These are phyloP conservation scores for Druon quercuslanigerum DNA, from an alignment of 1,140 invertebrate genomes.

Conservation along the genomic window DNA sequence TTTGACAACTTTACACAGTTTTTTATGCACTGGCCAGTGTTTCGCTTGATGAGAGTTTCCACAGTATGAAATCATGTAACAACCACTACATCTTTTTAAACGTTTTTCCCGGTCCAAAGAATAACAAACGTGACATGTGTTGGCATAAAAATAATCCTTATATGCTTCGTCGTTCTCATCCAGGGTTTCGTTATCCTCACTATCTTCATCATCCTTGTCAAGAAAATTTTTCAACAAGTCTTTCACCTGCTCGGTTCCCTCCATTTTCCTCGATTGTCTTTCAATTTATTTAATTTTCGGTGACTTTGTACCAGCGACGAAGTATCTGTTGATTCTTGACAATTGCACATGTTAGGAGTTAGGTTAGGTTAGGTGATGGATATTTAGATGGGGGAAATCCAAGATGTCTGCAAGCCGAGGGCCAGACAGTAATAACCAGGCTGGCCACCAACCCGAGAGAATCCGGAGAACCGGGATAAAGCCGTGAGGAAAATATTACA, in stretches of 20 bases:
- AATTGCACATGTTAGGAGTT: no score
- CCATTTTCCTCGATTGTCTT: conserved; percentile 27
- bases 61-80: conserved; percentile 59
- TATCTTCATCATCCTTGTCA: not conserved
- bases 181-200: not conserved
- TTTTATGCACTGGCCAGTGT: conserved; percentile 57
- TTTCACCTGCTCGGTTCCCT: not conserved
- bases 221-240: conserved; percentile 13
- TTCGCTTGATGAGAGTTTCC: conserved; percentile 53
- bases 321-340: no score
- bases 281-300: not conserved
- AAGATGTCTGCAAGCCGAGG: no score
- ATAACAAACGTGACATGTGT: conserved; percentile 17
- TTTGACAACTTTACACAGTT: conserved; percentile 49
- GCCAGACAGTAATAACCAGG: no score
- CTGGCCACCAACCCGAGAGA: no score
- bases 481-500: no score
- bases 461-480: no score
- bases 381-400: no score
- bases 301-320: not conserved
- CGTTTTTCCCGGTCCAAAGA: not conserved
- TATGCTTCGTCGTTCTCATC: conserved; percentile 31
- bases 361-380: no score
- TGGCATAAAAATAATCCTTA: conserved; percentile 32
- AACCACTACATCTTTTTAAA: conserved; percentile 53